Base-by-base conservation (phyloP, 92 coral and sea anemone genomes). In the Blastomussa wellsi region DNA sequence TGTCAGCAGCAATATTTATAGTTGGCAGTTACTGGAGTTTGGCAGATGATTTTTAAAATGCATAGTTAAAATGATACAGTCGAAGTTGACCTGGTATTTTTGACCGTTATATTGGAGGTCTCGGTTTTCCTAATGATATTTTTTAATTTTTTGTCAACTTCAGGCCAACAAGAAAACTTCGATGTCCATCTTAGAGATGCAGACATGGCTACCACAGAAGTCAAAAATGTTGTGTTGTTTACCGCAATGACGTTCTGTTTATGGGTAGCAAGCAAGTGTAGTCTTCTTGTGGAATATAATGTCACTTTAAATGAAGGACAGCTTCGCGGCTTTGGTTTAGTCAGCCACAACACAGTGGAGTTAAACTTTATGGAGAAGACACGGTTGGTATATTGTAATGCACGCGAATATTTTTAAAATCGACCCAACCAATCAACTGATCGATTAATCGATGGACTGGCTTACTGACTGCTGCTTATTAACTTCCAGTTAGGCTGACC, bases 231-330 rank as follows among this genome's bases (percentile, higher is more conserved):
- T 7, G 38, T 44, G 10, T 24, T 69, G 20, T 47, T 82, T 66
- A 71, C 78, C 7, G 64, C 86, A 11, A 51, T 70, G 35, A 69
- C 86, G 24, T 69, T 72, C 32, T 82, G 86, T n/a, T 42, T 70
- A 37, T 82, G 86, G 86, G 66, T 82, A 48, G 78, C 77, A 15
- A 82, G 39, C 49, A 82, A 49, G 78, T 69, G 68, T 35, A 38
- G 64, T 48, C 86, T 82, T 47, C 47, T 26, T 20, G 24, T 72
- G 38, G 78, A 82, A 19, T 82, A 82, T 13, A 68, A 71, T 17
- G 78, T 28, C 53, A 69, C 78, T 9, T 29, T 55, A 42, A 49
- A 82, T 37, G 53, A 72, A 37, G 39, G 36, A 17, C 44, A 44
- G 86, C 15, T 44, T 53, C 64, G 31, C 38, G 76, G 65, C 44